Percentiles rank a stretch among this genome's conserved stretches.
These are phyloP conservation scores for Vespertilio murinus DNA, from an alignment of 2,797 vertebrate genomes.

Conservation along the genomic window DNA sequence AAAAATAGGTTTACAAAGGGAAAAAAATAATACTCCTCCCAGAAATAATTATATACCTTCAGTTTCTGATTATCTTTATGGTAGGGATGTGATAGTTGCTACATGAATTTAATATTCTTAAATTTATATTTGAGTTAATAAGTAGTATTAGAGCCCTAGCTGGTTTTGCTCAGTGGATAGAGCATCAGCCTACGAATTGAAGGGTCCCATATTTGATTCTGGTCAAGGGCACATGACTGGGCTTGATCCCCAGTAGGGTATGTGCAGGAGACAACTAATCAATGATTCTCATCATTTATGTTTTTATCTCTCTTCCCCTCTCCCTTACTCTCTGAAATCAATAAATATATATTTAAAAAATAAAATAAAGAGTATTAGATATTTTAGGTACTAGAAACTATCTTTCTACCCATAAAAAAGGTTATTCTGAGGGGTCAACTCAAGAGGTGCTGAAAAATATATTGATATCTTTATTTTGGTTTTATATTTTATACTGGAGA, in stretches of 20 bases:
- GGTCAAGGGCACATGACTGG: too few species aligned
- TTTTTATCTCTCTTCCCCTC: too few species aligned
- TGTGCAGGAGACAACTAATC: too few species aligned
- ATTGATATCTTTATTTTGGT: not conserved
- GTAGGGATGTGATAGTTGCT: not conserved
- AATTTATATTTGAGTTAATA: constrained; percentile 1
- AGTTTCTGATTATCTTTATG: not conserved
- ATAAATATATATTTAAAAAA: too few species aligned
- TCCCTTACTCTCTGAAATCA: too few species aligned
- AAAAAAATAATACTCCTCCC: not conserved
- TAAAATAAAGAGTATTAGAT: not conserved
- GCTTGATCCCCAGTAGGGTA: too few species aligned
- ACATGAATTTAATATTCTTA: not conserved
- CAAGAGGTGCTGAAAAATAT: not conserved
- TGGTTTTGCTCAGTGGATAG: too few species aligned
- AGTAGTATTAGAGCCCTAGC: not conserved
- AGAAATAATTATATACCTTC: not conserved
- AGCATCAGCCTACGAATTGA: too few species aligned
- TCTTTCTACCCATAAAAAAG: not conserved
- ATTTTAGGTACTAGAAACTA: not conserved
- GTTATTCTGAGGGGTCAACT: not conserved
- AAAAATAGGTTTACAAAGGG: not conserved
- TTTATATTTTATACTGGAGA: not conserved
- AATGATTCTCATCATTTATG: too few species aligned
- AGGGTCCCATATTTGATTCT: too few species aligned